Conservation (phyloP, 1,140 invertebrate species). For the Bombus confusus region DNA sequence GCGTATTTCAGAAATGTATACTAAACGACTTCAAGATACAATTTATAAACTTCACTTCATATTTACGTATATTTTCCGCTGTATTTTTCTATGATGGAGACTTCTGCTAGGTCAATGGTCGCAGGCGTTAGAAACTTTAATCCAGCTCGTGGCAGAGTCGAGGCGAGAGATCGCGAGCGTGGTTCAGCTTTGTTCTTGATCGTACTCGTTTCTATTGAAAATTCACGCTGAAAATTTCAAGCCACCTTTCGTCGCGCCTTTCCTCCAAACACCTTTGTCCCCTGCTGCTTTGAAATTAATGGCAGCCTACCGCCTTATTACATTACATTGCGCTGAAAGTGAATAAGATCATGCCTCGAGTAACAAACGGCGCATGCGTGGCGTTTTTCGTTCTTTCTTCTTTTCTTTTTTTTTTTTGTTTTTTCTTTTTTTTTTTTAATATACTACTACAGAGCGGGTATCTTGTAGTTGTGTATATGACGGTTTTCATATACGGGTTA, state of each 20-base stretch:
- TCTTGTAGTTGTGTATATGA: too few species aligned
- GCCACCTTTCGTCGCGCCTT: background rate
- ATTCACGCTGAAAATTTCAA: constrained; percentile 48
- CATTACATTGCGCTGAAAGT: constrained; percentile 30
- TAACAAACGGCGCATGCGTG: background rate
- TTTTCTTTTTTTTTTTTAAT: background rate
- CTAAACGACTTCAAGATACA: too few species aligned
- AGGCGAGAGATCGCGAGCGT: constrained; percentile 16
- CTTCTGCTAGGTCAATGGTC: too few species aligned
- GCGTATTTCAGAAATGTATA: too few species aligned
- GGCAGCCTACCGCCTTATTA: constrained; percentile 23
- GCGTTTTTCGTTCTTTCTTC: background rate
- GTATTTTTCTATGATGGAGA: too few species aligned
- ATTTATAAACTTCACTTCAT: too few species aligned
- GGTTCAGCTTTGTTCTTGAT: constrained; percentile 50
- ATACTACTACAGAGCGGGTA: too few species aligned
- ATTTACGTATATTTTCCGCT: too few species aligned
- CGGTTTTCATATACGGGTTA: too few species aligned
- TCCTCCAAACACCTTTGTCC: constrained; percentile 12
- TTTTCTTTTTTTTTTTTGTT: too few species aligned
- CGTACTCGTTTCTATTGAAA: constrained; percentile 43
- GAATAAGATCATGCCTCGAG: constrained; percentile 28
- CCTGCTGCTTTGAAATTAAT: constrained; percentile 39
- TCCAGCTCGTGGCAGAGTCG: too few species aligned
- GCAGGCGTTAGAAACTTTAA: too few species aligned